Base-by-base conservation (phyloP, 2,797 vertebrate genomes). In the Micropoecilia bifurca region DNA sequence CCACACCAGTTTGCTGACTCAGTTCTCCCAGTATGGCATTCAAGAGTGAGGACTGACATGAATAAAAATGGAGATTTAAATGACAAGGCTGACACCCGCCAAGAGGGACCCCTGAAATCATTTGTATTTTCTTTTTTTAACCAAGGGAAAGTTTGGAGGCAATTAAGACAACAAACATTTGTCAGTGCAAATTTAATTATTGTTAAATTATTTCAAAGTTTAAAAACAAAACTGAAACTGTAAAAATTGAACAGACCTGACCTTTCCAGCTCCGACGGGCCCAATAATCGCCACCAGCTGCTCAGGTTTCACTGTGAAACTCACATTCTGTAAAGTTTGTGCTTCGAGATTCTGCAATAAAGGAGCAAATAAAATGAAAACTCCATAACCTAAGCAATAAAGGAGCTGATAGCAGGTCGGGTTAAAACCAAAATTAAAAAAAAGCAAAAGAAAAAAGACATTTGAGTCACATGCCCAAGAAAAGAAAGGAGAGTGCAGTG, bases 221-320 rank as follows among this genome's bases (percentile, higher is more conserved):
- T 63, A 71, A 8, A 77, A 36, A 25, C 69, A 39, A 47, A 36
- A 69, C 71, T 74, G 47, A 83, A 81, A 22, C 43, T 73, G 50
- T 74, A 48, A 76, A 69, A 57, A 73, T 22, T 68, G 53, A 79
- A 82, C 76, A 90, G 76, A 85, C 76, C 85, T 80, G 76, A 94
- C 93, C 92, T 95, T 99, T 93, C 98, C 98, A 80, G 98, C 96
- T 75, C 97, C 98, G 75, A 99, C 98, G 5, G 98, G 97, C 87
- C 98, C 98, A 74, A 99, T 96, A 80, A 99, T 96, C 84, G 96
- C 96, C 82, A 99, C 4, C 30, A 99, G 92, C 85, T 99, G 96
- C 57, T 96, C 96, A 0, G 93, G 93, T 86, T 94, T 96, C 87
- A 97, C 96, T 57, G 96, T 95, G 74, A 97, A 97, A 0, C 96